Conservation (phyloP, 2,797 vertebrate genomes). For the Distichodus sexfasciatus region DNA sequence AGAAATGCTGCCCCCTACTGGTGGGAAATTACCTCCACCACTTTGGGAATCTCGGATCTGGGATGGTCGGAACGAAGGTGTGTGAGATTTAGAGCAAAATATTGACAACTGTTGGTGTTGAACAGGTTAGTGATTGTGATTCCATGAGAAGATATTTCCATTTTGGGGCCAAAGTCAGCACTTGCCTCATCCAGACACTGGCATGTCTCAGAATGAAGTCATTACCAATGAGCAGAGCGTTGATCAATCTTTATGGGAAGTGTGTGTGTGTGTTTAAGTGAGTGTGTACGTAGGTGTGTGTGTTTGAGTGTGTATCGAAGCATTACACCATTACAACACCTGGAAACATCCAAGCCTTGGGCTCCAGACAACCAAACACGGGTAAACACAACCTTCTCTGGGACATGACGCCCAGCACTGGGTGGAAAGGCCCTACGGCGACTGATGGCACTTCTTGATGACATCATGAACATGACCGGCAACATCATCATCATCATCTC, state of each 20-base stretch:
- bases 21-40: background rate
- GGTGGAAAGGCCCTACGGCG: slow-evolving; percentile 15
- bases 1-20: slow-evolving; percentile 46
- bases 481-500: no score
- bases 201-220: background rate
- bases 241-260: slow-evolving; percentile 21
- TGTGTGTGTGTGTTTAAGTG: no score
- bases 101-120: no score
- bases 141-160: no score
- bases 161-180: no score
- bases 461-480: no score
- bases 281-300: no score
- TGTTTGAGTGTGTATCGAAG: no score
- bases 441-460: slow-evolving; percentile 23
- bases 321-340: slow-evolving; percentile 36
- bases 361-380: slow-evolving; percentile 33
- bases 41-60: no score
- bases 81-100: no score
- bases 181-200: background rate
- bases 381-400: slow-evolving; percentile 33
- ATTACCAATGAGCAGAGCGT: background rate
- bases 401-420: slow-evolving; percentile 5
- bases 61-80: no score
- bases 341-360: slow-evolving; percentile 20
- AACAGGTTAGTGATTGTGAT: no score